phyloP scores from a whole-genome alignment of 2,797 vertebrate species.

The Alcedo atthis region DNA sequence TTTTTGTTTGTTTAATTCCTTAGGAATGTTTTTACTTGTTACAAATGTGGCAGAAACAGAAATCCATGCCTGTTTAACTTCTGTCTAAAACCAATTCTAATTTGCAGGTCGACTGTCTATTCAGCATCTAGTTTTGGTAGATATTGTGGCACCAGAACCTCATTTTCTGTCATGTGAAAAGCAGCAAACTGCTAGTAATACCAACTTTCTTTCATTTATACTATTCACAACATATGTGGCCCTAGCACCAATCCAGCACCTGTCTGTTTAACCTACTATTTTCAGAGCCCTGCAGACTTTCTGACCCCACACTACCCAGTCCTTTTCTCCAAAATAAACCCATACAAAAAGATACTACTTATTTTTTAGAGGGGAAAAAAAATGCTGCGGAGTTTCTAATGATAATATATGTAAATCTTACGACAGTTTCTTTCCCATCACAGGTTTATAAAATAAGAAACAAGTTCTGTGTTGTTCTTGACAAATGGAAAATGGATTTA shows the following conservation, averaged over 20 bases:
- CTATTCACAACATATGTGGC: conserved; percentile 4
- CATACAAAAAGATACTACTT: not conserved
- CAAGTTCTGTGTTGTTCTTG: not conserved
- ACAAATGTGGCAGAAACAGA: not conserved
- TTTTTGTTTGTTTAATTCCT: not conserved
- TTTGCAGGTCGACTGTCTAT: conserved; percentile 65
- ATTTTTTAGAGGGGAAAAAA: not conserved
- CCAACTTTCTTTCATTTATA: conserved; percentile 47
- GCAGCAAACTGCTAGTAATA: conserved; percentile 63
- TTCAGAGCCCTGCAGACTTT: not conserved
- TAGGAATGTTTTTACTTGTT: not conserved
- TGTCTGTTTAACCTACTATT: conserved; percentile 38
- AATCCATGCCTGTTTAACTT: not conserved
- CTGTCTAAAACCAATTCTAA: conserved; percentile 49
- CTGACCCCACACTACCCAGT: not conserved
- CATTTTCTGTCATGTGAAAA: conserved; percentile 67
- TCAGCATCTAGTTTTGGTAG: conserved; percentile 56
- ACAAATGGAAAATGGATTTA: conserved; percentile 22
- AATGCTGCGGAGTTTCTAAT: not conserved
- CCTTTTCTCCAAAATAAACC: conserved; percentile 6
- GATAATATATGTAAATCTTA: conserved; percentile 28
- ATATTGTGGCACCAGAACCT: conserved; percentile 73
- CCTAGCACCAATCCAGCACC: conserved; percentile 31
- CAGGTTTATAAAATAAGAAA: conserved; percentile 10
- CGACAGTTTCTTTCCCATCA: not conserved